Evolutionary conservation across 2,113 vertebrate genomes (phyloP), one percentile per base, ranked within the genome.

Genomic region (Sylvia atricapilla): DNA sequence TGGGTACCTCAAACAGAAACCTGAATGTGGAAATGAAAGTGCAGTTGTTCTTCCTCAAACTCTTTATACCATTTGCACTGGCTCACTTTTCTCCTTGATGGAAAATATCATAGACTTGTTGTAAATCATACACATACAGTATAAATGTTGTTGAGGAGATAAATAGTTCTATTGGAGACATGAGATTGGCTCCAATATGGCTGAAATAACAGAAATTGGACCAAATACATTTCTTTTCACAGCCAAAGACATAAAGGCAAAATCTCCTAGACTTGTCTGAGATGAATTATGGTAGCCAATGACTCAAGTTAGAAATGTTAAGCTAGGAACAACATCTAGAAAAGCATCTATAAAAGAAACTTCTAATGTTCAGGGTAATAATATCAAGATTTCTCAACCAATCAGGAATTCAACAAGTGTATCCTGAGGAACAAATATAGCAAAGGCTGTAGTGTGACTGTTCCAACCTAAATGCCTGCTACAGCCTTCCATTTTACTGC

Each of bases 401-500:
- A 87, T 77, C 46, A 62, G 47, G 8, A 77, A 80, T 95, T 85
- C 67, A 66, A 9, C 60, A 88, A 84, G 70, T 50, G 15, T 68
- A 64, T 83, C 72, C 35, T 33, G n/a, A 12, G 37, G 28, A 89
- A 46, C 33, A 96, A 97, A 72, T 24, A n/a, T 43, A 89, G 49
- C 33, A 64, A 92, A 80, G 33, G 39, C 39, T 89, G 31, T 46
- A 90, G 27, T 27, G 33, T 37, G 15, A 77, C 10, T 47, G 17
- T 44, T 84, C 49, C n/a, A 81, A 91, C 62, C 33, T 25, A 88
- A 66, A 88, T 86, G 47, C 24, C 89, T 77, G 37, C 91, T 97
- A 82, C 33, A 73, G 27, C 58, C 55, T 91, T 35, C n/a, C 31
- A 78, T 73, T 97, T 96, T 93, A 93, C 89, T 93, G 56, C 60